Conservation (phyloP, 1,140 invertebrate genomes). For the Drosophila asahinai region DNA sequence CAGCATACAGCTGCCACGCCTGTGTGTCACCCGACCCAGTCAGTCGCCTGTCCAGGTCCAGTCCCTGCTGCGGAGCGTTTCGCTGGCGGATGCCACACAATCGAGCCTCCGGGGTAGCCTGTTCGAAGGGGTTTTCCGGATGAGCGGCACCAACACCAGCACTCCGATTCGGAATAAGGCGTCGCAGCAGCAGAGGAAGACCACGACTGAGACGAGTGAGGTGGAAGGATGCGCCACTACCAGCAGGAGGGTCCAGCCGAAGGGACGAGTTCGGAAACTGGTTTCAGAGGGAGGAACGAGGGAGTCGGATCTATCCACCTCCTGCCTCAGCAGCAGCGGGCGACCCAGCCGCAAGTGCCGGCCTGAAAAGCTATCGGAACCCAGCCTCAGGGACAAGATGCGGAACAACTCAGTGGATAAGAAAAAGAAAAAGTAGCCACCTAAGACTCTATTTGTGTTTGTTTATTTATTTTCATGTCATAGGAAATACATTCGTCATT, state of each 20-base stretch:
- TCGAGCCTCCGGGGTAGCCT: background rate
- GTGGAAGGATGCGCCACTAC: too few relatives aligned
- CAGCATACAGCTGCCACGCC: conserved; percentile 2
- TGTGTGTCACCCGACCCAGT: conserved; percentile 1
- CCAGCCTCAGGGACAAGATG: conserved; percentile 28
- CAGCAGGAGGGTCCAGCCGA: background rate
- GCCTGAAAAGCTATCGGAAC: conserved; percentile 49
- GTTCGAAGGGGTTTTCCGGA: background rate
- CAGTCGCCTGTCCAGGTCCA: background rate
- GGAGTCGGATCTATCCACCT: background rate
- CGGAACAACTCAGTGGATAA: conserved; percentile 21
- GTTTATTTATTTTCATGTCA: background rate
- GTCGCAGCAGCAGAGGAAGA: background rate
- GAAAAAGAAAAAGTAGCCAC: background rate
- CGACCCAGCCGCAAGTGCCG: conserved; percentile 52
- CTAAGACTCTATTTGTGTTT: background rate
- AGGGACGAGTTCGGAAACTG: background rate
- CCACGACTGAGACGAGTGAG: background rate
- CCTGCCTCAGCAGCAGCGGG: background rate
- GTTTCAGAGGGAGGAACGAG: background rate
- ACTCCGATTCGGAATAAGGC: background rate
- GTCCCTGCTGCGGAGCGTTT: background rate
- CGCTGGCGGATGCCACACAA: background rate
- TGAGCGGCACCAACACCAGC: conserved; percentile 14
- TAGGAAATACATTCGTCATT: background rate